phyloP scores from a whole-genome alignment of 2,797 vertebrate genomes.

The Ptychobarbus kaznakovi region DNA sequence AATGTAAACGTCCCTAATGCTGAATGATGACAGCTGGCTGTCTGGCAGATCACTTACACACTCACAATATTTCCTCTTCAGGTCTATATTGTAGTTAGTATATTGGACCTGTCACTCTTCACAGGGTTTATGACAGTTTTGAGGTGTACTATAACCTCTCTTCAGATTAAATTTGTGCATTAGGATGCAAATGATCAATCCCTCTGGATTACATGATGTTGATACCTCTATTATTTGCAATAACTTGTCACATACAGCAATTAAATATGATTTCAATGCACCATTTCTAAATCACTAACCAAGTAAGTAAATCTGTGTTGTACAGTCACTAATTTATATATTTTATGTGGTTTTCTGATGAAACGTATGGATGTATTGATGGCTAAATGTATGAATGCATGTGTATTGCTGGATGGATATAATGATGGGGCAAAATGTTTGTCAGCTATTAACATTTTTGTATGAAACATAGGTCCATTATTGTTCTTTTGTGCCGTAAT shows the following conservation, averaged over 20 bases:
- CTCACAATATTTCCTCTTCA: neutral
- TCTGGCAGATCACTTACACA: slow-evolving; percentile 12
- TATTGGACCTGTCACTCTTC: neutral
- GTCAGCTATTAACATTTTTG: neutral
- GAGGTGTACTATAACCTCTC: neutral
- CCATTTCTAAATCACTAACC: neutral
- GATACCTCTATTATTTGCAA: neutral
- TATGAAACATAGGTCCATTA: neutral
- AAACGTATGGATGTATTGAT: neutral
- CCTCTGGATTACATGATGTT: neutral
- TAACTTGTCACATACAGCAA: neutral
- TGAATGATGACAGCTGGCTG: neutral
- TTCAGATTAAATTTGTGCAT: too few relatives aligned
- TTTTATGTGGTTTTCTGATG: neutral
- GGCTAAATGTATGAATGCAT: neutral
- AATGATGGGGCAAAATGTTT: neutral
- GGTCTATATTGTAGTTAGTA: neutral
- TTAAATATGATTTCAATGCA: neutral
- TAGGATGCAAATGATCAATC: neutral
- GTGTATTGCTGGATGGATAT: too few relatives aligned
- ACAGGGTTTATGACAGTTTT: neutral
- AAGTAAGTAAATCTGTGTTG: neutral
- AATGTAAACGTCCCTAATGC: slow-evolving; percentile 4
- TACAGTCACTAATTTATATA: neutral
- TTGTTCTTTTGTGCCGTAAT: neutral